Conservation (phyloP, 2,113 vertebrate genomes). For the Microcebus jonahi region DNA sequence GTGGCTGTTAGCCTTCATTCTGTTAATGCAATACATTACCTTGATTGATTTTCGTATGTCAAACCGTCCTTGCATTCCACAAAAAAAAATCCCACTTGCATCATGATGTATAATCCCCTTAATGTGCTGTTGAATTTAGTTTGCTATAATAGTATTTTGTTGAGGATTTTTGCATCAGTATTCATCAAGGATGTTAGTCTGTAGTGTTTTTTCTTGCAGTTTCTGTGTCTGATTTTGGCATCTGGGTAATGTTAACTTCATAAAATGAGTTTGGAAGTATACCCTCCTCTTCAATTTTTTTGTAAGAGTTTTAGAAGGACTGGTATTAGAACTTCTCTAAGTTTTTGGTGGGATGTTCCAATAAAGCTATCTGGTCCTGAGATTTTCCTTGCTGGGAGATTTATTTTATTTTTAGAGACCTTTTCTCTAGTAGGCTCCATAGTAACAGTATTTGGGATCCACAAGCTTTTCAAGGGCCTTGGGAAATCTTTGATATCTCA, state of each 20-base stretch:
- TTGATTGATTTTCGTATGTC: not conserved
- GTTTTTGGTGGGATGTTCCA: not conserved
- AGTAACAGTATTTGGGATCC: not conserved
- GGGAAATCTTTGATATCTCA: not conserved
- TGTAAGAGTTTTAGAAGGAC: not conserved
- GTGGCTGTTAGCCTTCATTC: not conserved
- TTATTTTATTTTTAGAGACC: not conserved
- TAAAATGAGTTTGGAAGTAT: not conserved
- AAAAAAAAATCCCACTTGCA: not conserved
- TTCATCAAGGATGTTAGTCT: not conserved
- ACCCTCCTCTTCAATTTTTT: not conserved
- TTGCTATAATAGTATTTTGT: not conserved
- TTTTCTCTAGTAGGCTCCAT: not conserved
- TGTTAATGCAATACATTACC: not conserved
- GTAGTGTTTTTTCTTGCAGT: not conserved
- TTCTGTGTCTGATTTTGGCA: not conserved
- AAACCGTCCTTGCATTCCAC: not conserved
- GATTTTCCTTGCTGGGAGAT: not conserved
- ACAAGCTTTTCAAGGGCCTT: not conserved
- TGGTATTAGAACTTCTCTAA: not conserved
- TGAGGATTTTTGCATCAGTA: not conserved
- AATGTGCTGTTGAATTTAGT: not conserved
- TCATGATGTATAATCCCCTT: not conserved
- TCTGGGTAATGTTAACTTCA: not conserved
- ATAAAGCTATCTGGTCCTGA: not conserved